Evolutionary conservation across 2,113 vertebrate species (phyloP).

Genomic region (Sciurus niger): DNA sequence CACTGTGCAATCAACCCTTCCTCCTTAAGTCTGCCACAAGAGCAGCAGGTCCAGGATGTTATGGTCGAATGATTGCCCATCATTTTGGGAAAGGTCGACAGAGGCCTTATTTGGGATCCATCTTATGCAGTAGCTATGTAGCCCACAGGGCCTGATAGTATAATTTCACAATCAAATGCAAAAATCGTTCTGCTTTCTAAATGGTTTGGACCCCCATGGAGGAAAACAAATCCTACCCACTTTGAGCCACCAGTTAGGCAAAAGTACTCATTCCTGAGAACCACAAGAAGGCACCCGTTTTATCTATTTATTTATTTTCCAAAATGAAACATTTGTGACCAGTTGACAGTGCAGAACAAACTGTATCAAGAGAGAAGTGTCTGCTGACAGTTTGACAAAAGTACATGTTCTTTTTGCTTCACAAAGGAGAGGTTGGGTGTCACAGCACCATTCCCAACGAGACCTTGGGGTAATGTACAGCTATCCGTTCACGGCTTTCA

Average conservation of each 20-base stretch:
- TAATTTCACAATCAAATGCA: neutral
- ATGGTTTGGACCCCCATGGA: neutral
- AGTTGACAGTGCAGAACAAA: conserved; percentile 82
- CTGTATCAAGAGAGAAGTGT: conserved; percentile 86
- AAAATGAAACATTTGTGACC: conserved; percentile 85
- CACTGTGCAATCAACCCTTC: neutral
- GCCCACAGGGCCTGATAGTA: neutral
- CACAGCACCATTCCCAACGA: conserved; percentile 81
- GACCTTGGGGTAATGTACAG: conserved; percentile 90
- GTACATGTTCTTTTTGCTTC: conserved; percentile 91
- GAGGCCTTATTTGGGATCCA: neutral
- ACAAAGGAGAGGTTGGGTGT: conserved; percentile 86
- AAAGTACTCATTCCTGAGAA: conserved; percentile 63
- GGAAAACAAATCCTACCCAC: neutral
- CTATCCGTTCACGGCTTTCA: conserved; percentile 90
- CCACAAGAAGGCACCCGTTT: conserved; percentile 61
- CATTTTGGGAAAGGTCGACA: conserved; percentile 28
- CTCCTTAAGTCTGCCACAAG: neutral
- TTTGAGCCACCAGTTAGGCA: conserved; percentile 41
- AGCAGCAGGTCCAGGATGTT: neutral
- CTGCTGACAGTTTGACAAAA: conserved; percentile 94
- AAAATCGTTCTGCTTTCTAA: conserved; percentile 6
- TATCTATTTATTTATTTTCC: conserved; percentile 51
- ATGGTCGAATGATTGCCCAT: neutral
- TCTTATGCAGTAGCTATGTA: conserved; percentile 36